Evolutionary conservation across 1,140 invertebrate species (phyloP).

Genomic region (Melanaphis sacchari): DNA sequence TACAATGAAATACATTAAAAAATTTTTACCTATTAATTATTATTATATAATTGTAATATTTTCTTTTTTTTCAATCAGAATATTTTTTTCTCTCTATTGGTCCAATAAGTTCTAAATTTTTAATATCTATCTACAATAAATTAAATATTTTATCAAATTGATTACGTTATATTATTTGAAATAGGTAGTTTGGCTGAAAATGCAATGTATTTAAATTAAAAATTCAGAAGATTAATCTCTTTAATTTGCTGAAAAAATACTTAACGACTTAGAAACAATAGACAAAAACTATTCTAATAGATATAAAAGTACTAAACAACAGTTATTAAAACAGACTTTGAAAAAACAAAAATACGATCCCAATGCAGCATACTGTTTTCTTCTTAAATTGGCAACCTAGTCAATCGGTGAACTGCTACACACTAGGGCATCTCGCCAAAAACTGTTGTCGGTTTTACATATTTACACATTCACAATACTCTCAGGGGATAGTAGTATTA

Average conservation of each 20-base stretch:
- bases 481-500: neutral
- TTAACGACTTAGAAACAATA: neutral
- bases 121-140: neutral
- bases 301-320: neutral
- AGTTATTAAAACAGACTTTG: neutral
- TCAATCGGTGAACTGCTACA: slow-evolving; percentile 28
- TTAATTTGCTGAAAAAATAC: neutral
- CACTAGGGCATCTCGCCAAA: slow-evolving; percentile 33
- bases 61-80: neutral
- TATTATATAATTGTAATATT: neutral
- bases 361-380: neutral
- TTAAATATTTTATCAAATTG: neutral
- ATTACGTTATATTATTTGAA: neutral
- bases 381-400: slow-evolving; percentile 25
- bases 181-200: neutral
- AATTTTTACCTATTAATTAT: too few relatives aligned
- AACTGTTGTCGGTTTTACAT: slow-evolving; percentile 29
- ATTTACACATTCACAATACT: neutral
- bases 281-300: neutral
- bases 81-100: neutral
- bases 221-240: neutral
- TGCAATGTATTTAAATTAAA: neutral
- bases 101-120: neutral
- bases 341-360: neutral
- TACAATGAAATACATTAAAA: neutral